A percentile compares a stretch with the other conserved stretches of the same genome.
These are phyloP conservation scores for Chrysolina americana DNA, from an alignment of 2,888 invertebrate genomes.

Conservation along the genomic window DNA sequence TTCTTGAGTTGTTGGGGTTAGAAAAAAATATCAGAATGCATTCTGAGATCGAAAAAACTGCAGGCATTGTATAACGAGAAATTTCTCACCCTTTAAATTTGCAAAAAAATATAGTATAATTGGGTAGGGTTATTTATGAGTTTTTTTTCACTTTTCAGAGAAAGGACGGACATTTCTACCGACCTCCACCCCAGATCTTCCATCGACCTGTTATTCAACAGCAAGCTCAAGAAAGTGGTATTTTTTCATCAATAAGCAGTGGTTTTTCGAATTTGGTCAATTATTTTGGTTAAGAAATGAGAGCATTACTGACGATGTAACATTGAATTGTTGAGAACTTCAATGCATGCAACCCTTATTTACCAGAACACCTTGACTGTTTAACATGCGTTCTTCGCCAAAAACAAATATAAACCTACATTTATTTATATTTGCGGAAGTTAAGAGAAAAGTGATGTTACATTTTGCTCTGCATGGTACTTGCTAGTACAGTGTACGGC, in stretches of 20 bases:
- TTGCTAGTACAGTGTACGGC: background rate
- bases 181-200: constrained; percentile 72
- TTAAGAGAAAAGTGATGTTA: background rate
- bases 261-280: constrained; percentile 86
- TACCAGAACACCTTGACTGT: background rate
- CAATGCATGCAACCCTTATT: background rate
- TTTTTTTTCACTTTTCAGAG: constrained; percentile 70
- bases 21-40: no score
- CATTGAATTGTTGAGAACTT: background rate
- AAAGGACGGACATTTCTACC: constrained; percentile 78
- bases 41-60: no score
- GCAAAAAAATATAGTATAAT: no score
- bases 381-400: background rate
- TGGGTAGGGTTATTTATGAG: background rate
- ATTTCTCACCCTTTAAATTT: no score
- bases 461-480: background rate
- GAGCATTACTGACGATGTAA: background rate
- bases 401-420: background rate
- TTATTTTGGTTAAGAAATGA: constrained; percentile 71
- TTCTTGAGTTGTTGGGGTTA: no score
- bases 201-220: constrained; percentile 68
- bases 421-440: background rate
- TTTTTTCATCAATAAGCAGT: constrained; percentile 83
- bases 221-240: constrained; percentile 72
- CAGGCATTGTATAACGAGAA: no score